These are phyloP conservation scores for Bilobella aurantiaca DNA, from an alignment of 1,140 invertebrate species.

Conservation along the genomic window DNA sequence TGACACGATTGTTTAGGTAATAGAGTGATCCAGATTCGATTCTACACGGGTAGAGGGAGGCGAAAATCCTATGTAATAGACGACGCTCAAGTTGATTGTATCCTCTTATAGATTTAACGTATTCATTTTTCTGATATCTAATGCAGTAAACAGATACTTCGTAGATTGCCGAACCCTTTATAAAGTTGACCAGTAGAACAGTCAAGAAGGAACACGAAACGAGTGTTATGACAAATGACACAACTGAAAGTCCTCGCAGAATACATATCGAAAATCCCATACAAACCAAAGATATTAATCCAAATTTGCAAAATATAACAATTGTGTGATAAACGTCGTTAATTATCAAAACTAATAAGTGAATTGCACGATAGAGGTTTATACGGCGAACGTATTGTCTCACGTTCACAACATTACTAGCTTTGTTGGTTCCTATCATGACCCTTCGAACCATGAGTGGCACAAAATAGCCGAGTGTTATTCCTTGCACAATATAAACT, in stretches of 20 bases:
- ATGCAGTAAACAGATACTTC: not conserved
- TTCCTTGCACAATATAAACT: not conserved
- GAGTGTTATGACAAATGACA: not conserved
- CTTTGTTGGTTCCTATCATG: not conserved
- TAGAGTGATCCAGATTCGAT: not conserved
- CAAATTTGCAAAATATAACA: not conserved
- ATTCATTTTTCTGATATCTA: not conserved
- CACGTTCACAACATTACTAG: not conserved
- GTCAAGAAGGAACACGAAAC: not conserved
- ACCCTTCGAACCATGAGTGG: not conserved
- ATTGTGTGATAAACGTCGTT: not conserved
- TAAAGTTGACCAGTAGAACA: not conserved
- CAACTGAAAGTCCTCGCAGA: not conserved
- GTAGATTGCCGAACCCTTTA: not conserved
- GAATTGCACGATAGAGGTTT: not conserved
- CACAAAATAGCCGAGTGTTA: not conserved
- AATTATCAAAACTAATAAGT: not conserved
- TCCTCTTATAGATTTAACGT: not conserved
- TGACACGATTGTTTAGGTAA: not conserved
- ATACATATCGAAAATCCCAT: not conserved
- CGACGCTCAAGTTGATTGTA: not conserved
- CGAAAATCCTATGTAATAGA: not conserved
- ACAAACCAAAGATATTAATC: not conserved
- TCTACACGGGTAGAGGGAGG: not conserved
- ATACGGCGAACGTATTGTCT: not conserved